Conservation (phyloP, 2,888 invertebrate genomes). For the Drosophila lacicola region DNA sequence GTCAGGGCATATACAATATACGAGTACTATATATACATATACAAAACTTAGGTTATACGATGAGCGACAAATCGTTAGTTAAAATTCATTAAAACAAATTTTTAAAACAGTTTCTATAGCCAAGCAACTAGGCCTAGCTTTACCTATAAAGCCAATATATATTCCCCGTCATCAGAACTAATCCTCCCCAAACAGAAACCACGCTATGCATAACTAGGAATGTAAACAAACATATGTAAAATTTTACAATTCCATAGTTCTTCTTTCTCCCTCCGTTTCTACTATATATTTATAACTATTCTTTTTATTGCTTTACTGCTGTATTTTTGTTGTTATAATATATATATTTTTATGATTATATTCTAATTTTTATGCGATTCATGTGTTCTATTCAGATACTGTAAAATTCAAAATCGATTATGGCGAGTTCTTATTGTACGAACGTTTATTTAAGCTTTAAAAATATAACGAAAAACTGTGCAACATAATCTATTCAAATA, state of each 20-base stretch:
- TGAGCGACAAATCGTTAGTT: slow-evolving; percentile 36
- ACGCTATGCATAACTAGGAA: slow-evolving; percentile 5
- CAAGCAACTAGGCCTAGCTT: slow-evolving; percentile 15
- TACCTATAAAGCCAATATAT: slow-evolving; percentile 10
- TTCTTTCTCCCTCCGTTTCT: neutral
- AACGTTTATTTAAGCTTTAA: slow-evolving; percentile 26
- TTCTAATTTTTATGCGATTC: slow-evolving; percentile 18
- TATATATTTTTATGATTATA: slow-evolving; percentile 16
- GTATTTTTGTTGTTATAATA: slow-evolving; percentile 39
- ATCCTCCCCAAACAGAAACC: neutral
- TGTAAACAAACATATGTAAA: slow-evolving; percentile 3
- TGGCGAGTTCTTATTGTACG: slow-evolving; percentile 26
- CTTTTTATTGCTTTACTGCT: slow-evolving; percentile 30
- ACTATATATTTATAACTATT: slow-evolving; percentile 13
- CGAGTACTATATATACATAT: slow-evolving; percentile 45
- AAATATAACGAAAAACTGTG: slow-evolving; percentile 40
- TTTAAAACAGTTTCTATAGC: slow-evolving; percentile 11
- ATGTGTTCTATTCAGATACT: slow-evolving; percentile 31
- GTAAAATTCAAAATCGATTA: slow-evolving; percentile 18
- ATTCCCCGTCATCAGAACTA: neutral
- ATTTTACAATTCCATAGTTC: slow-evolving; percentile 15
- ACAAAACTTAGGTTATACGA: slow-evolving; percentile 45
- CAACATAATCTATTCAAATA: slow-evolving; percentile 8
- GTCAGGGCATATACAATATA: slow-evolving; percentile 75
- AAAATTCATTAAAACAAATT: slow-evolving; percentile 26